phyloP scores from a whole-genome alignment of 2,888 invertebrate species.

The Idaea biselata region DNA sequence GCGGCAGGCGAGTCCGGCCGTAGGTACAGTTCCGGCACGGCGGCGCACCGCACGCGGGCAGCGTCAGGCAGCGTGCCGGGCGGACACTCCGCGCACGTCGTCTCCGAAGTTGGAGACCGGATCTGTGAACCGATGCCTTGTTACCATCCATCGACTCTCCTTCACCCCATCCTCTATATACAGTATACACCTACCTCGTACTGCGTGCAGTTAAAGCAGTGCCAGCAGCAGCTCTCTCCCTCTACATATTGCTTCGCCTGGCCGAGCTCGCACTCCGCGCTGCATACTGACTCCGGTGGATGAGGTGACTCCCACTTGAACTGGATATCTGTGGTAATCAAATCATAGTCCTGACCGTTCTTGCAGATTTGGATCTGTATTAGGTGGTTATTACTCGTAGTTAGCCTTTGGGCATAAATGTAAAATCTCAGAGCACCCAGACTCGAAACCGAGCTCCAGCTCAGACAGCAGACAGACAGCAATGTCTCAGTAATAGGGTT shows the following conservation, averaged over 20 bases:
- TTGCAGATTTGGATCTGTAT: too few species aligned
- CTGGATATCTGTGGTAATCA: conserved; percentile 84
- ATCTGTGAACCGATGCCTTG: conserved; percentile 82
- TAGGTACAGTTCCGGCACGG: conserved; percentile 90
- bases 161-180: too few species aligned
- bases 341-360: too few species aligned
- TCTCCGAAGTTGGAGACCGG: conserved; percentile 88
- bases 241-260: conserved; percentile 96
- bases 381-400: too few species aligned
- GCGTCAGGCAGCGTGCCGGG: conserved; percentile 90
- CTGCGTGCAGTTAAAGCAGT: conserved; percentile 86
- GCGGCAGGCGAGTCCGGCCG: conserved; percentile 91
- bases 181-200: conserved; percentile 72
- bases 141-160: too few species aligned
- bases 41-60: conserved; percentile 85
- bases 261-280: conserved; percentile 91
- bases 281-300: conserved; percentile 93
- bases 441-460: too few species aligned
- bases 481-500: too few species aligned
- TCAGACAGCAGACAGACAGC: too few species aligned
- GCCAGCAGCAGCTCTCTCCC: conserved; percentile 97
- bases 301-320: conserved; percentile 89
- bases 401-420: too few species aligned
- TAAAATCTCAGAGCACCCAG: too few species aligned
- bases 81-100: conserved; percentile 90